Percentiles rank a stretch among this genome's conserved stretches.
Conservation (phyloP, 53 echinoderm and acorn worm genomes). For the Crossaster papposus region DNA sequence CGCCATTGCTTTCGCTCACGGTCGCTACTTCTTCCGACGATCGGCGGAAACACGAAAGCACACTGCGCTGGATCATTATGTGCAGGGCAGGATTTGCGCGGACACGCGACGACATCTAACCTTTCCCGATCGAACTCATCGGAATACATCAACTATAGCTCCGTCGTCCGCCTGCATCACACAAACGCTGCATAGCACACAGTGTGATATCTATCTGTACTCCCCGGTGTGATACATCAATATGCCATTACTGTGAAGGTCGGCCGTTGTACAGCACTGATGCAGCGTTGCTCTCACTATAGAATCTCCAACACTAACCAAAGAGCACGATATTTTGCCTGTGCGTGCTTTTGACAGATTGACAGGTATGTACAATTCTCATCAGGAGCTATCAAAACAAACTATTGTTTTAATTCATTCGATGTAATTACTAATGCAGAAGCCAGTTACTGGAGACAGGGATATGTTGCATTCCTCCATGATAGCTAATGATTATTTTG, state of each 20-base stretch:
- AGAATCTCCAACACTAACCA: no score
- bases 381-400: no score
- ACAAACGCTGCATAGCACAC: not conserved
- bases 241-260: not conserved
- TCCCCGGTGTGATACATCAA: not conserved
- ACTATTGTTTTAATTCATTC: no score
- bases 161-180: not conserved
- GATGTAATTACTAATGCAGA: no score
- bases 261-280: not conserved
- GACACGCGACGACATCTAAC: constrained; percentile 45
- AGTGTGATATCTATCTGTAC: no score
- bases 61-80: constrained; percentile 15
- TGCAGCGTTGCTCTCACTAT: not conserved
- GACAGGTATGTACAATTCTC: no score
- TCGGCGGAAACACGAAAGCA: constrained; percentile 30
- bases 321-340: no score
- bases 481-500: not conserved
- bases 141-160: not conserved
- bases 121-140: constrained; percentile 17
- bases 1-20: constrained; percentile 30
- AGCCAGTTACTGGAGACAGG: not conserved
- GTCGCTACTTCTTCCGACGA: constrained; percentile 20
- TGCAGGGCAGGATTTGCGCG: constrained; percentile 28
- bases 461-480: not conserved
- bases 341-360: no score